Evolutionary conservation across 1,140 invertebrate species (phyloP).

Genomic region (Dermatophagoides farinae): DNA sequence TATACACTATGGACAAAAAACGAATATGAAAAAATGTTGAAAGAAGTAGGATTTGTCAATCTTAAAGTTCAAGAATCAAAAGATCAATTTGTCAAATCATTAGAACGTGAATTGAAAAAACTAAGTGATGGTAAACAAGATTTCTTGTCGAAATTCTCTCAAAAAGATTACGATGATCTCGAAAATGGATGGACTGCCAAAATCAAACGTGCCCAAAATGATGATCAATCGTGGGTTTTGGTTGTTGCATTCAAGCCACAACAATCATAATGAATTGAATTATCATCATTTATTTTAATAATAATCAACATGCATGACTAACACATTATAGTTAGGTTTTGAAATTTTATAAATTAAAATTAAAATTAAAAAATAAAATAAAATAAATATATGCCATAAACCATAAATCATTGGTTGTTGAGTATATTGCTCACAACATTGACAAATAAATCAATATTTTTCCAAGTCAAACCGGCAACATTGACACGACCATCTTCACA

Average conservation of each 20-base stretch:
- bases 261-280: background rate
- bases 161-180: constrained; percentile 30
- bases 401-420: background rate
- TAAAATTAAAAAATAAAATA: background rate
- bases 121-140: constrained; percentile 27
- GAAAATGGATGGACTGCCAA: constrained; percentile 34
- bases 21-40: constrained; percentile 31
- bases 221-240: constrained; percentile 34
- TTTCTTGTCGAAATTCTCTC: constrained; percentile 30
- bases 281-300: background rate
- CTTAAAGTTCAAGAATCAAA: constrained; percentile 34
- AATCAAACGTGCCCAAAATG: constrained; percentile 26
- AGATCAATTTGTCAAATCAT: constrained; percentile 31
- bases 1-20: constrained; percentile 33
- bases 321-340: background rate
- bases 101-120: constrained; percentile 31
- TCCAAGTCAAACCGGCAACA: background rate
- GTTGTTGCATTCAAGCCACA: constrained; percentile 18
- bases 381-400: background rate
- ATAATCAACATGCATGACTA: background rate
- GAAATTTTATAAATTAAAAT: background rate
- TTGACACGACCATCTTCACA: constrained; percentile 7
- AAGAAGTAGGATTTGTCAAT: constrained; percentile 31
- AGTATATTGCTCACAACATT: background rate
- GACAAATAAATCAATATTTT: background rate